Evolutionary conservation across 37 sponge, comb jelly and placozoan species (phyloP).

Genomic region (Dysidea cf. avara): DNA sequence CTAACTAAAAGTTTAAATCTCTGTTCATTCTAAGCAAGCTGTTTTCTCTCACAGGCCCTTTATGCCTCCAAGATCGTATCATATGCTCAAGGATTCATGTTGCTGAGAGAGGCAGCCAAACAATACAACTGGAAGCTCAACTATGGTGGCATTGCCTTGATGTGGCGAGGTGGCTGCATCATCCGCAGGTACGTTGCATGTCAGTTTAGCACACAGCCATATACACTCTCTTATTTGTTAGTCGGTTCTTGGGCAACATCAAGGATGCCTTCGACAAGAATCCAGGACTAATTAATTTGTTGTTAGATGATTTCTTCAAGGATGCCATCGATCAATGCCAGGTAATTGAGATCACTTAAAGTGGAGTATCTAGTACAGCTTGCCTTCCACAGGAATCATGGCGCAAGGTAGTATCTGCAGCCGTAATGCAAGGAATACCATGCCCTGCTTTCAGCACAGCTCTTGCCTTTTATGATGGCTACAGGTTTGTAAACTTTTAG

Average conservation of each 20-base stretch:
- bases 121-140: constrained; percentile 87
- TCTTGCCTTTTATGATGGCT: constrained; percentile 98
- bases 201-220: neutral
- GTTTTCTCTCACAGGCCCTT: constrained; percentile 67
- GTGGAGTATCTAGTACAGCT: neutral
- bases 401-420: constrained; percentile 83
- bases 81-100: constrained; percentile 99
- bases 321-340: constrained; percentile 72
- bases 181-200: constrained; percentile 69
- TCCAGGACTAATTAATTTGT: constrained; percentile 68
- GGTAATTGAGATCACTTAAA: neutral
- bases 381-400: constrained; percentile 67
- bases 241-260: constrained; percentile 95
- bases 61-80: constrained; percentile 98
- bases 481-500: constrained; percentile 69
- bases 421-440: constrained; percentile 87
- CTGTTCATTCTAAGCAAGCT: neutral
- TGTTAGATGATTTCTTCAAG: constrained; percentile 96
- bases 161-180: constrained; percentile 99
- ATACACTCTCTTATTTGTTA: constrained; percentile 10
- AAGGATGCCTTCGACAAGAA: constrained; percentile 97
- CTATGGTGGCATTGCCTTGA: constrained; percentile 96
- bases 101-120: constrained; percentile 90
- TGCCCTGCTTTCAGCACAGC: constrained; percentile 94
- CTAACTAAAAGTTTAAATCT: neutral